phyloP scores from a whole-genome alignment of 1,140 invertebrate species.

The Coenobita brevimanus region DNA sequence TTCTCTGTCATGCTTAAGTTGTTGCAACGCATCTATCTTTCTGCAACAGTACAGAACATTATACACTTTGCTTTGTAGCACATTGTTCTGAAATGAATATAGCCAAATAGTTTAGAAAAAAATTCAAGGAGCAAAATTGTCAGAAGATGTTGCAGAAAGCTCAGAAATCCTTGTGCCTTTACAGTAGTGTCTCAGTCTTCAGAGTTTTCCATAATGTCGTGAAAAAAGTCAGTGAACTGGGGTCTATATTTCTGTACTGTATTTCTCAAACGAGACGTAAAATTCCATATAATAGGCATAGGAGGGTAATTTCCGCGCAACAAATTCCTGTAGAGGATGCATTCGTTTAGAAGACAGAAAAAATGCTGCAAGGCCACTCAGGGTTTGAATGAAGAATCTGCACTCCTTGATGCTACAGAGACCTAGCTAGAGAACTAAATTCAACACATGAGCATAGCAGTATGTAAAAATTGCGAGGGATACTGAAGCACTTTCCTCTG shows the following conservation, averaged over 20 bases:
- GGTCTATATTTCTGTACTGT: not conserved
- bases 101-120: conserved; percentile 24
- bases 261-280: conserved; percentile 5
- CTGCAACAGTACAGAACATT: conserved; percentile 7
- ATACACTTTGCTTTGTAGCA: conserved; percentile 26
- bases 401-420: no score
- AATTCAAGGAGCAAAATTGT: conserved; percentile 1
- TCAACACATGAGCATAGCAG: no score
- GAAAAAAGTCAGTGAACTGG: not conserved
- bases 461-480: no score
- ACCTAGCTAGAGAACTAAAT: no score
- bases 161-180: no score
- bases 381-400: no score
- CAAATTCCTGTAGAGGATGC: no score
- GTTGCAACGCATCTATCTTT: conserved; percentile 11
- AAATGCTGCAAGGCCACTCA: no score
- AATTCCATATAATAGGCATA: not conserved
- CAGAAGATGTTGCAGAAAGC: conserved; percentile 24
- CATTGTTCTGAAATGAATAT: conserved; percentile 27
- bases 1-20: not conserved
- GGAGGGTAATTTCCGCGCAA: not conserved
- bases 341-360: no score
- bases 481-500: no score
- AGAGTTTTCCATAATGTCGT: not conserved
- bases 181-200: no score